A percentile compares a stretch with the other conserved stretches of the same genome.
These are phyloP conservation scores for Geodia barretti DNA, from an alignment of 37 sponge, comb jelly and placozoan species.

Conservation along the genomic window DNA sequence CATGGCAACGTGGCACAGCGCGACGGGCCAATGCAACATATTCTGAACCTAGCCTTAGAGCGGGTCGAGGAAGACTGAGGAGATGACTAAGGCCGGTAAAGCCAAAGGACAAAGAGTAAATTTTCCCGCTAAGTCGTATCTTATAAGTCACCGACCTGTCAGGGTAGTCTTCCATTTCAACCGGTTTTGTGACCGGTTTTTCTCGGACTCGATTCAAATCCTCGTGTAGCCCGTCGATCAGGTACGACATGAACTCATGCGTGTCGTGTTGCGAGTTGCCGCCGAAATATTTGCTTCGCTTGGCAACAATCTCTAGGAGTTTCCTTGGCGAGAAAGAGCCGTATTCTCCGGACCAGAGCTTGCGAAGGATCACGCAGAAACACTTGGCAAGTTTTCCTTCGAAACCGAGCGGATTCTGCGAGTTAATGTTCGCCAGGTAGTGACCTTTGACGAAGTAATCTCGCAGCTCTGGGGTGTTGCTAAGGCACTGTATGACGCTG, in stretches of 20 bases:
- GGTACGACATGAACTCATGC: slow-evolving; percentile 88
- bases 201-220: slow-evolving; percentile 81
- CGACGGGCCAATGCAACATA: too few relatives aligned
- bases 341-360: slow-evolving; percentile 69
- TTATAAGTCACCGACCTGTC: slow-evolving; percentile 29
- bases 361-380: slow-evolving; percentile 49
- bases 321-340: slow-evolving; percentile 37
- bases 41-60: too few relatives aligned
- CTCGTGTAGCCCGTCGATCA: slow-evolving; percentile 92
- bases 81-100: too few relatives aligned
- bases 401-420: slow-evolving; percentile 76
- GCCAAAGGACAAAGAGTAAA: too few relatives aligned
- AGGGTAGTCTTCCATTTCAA: slow-evolving; percentile 52
- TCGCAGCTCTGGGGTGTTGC: slow-evolving; percentile 48
- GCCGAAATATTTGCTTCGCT: slow-evolving; percentile 51
- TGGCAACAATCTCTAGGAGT: slow-evolving; percentile 29
- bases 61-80: too few relatives aligned
- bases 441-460: slow-evolving; percentile 47
- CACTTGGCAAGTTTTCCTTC: slow-evolving; percentile 67
- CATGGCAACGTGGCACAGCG: too few relatives aligned
- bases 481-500: slow-evolving; percentile 67
- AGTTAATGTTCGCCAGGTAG: slow-evolving; percentile 62
- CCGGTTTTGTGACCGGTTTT: slow-evolving; percentile 68
- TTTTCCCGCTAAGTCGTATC: too few relatives aligned
- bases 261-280: slow-evolving; percentile 82